A percentile compares a stretch with the other conserved stretches of the same genome.
Evolutionary conservation across 2,113 vertebrate species (phyloP).

Genomic region (Colaptes auratus): DNA sequence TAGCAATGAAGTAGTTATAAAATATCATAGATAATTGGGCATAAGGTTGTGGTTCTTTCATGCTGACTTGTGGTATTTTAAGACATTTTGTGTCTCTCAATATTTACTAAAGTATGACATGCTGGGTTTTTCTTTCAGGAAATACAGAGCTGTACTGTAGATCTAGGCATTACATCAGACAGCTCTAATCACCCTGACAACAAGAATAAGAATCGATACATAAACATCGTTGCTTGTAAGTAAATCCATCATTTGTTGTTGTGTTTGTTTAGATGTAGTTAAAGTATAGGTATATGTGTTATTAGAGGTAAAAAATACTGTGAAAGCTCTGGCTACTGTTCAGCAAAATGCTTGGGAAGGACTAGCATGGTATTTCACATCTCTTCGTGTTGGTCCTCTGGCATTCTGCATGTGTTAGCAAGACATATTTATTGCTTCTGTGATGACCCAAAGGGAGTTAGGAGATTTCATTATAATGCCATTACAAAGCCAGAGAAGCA

Average conservation of each 20-base stretch:
- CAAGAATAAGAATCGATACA: constrained; percentile 93
- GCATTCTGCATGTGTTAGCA: background rate
- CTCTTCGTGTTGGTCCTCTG: background rate
- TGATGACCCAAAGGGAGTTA: background rate
- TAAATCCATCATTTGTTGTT: background rate
- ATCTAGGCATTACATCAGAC: constrained; percentile 90
- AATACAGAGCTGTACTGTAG: constrained; percentile 89
- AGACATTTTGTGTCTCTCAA: constrained; percentile 12
- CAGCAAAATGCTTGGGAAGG: background rate
- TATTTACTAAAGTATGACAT: background rate
- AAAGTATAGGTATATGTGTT: background rate
- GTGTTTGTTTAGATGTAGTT: background rate
- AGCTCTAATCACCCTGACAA: constrained; percentile 93
- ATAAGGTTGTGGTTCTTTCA: constrained; percentile 61
- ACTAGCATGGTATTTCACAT: background rate
- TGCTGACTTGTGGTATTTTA: constrained; percentile 58
- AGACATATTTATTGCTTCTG: background rate
- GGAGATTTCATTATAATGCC: constrained; percentile 1
- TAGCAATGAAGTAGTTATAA: constrained; percentile 80
- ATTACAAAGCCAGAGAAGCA: constrained; percentile 37
- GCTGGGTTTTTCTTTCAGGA: constrained; percentile 78
- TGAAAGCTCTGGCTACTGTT: background rate
- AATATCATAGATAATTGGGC: constrained; percentile 58
- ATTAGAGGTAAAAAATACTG: background rate
- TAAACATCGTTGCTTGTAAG: constrained; percentile 96